phyloP scores from a whole-genome alignment of 2,797 vertebrate genomes.

The Cuculus canorus region DNA sequence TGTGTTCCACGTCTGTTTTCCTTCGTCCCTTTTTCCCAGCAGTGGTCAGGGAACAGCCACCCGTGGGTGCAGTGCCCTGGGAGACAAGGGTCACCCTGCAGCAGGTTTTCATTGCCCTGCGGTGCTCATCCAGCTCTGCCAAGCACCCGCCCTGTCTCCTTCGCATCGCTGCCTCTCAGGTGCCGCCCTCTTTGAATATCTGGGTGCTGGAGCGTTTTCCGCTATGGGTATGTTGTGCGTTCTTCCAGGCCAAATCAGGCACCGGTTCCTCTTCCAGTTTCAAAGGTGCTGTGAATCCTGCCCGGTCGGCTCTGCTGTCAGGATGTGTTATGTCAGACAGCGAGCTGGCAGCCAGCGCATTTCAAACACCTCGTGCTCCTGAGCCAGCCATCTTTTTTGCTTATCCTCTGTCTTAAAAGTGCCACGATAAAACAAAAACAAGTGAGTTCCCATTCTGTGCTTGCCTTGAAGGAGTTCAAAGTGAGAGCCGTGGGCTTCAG shows the following conservation, averaged over 20 bases:
- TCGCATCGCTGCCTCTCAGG: not conserved
- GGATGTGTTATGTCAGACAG: slow-evolving; percentile 43
- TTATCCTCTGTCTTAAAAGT: not conserved
- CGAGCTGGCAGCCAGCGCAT: slow-evolving; percentile 9
- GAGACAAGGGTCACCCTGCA: not conserved
- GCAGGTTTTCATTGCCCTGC: not conserved
- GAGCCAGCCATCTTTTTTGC: not conserved
- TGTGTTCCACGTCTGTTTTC: not conserved
- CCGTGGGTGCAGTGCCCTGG: accelerated
- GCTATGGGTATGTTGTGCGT: not conserved
- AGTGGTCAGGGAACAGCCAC: not conserved
- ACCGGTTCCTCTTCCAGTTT: not conserved
- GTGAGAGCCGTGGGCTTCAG: not conserved
- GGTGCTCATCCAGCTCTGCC: not conserved
- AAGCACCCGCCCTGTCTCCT: not conserved
- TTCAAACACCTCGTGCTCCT: slow-evolving; percentile 17
- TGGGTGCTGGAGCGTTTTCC: not conserved
- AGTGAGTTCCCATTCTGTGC: accelerated
- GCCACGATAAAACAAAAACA: not conserved
- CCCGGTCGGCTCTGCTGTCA: slow-evolving; percentile 17
- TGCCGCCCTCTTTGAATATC: not conserved
- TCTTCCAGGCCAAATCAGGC: slow-evolving; percentile 42
- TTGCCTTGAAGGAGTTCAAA: not conserved
- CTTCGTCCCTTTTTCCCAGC: not conserved
- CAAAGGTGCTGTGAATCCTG: not conserved